A percentile compares a stretch with the other conserved stretches of the same genome.
These are phyloP conservation scores for Pseudobourletiella spinata DNA, from an alignment of 1,140 invertebrate species.

Conservation along the genomic window DNA sequence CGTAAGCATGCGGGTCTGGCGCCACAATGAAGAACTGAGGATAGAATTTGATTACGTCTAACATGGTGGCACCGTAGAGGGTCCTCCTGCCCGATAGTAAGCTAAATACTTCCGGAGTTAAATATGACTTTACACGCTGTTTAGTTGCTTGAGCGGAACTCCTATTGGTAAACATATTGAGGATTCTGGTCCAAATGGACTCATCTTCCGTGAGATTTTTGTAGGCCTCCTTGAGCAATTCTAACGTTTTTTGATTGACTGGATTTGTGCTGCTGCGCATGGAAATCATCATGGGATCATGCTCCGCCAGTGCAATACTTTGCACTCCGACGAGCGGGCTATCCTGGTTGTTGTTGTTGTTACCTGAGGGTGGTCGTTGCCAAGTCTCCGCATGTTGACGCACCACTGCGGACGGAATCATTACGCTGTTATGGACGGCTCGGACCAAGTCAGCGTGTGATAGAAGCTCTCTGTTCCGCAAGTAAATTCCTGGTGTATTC, in stretches of 20 bases:
- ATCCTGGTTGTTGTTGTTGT: not conserved
- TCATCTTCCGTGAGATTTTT: constrained; percentile 16
- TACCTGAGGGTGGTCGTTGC: constrained; percentile 14
- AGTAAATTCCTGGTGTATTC: constrained; percentile 51
- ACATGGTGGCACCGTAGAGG: constrained; percentile 16
- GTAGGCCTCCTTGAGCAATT: constrained; percentile 2
- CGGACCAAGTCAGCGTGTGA: constrained; percentile 45
- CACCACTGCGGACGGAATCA: not conserved
- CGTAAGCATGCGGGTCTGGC: constrained; percentile 72
- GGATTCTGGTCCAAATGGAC: constrained; percentile 25
- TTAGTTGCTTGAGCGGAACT: constrained; percentile 2
- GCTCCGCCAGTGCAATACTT: too few relatives aligned
- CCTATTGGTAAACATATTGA: constrained; percentile 18
- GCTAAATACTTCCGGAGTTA: constrained; percentile 15
- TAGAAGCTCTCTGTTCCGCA: constrained; percentile 56
- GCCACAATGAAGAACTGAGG: constrained; percentile 42
- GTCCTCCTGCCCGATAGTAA: constrained; percentile 18
- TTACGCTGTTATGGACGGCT: not conserved
- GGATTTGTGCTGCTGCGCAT: not conserved
- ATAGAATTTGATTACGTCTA: constrained; percentile 35
- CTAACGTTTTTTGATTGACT: constrained; percentile 10
- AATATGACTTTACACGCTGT: constrained; percentile 18
- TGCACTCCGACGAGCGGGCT: not conserved
- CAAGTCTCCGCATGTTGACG: constrained; percentile 5
- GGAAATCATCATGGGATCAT: too few relatives aligned